Percentiles rank a stretch among this genome's conserved stretches.
Conservation (phyloP, 2,797 vertebrate genomes). For the Mus minutoides region DNA sequence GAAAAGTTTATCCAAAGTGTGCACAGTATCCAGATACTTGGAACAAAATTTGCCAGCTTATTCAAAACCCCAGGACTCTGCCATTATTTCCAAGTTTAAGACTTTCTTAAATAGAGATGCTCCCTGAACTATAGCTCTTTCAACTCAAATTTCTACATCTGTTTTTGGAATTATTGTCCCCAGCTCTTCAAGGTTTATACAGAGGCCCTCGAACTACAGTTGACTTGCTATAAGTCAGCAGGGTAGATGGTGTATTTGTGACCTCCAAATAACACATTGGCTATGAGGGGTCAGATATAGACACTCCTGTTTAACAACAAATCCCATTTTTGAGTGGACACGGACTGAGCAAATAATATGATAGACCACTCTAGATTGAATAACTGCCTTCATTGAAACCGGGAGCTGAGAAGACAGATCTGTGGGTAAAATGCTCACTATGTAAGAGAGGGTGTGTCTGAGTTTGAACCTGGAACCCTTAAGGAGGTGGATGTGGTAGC, state of each 20-base stretch:
- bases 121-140: background rate
- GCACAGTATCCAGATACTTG: background rate
- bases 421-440: background rate
- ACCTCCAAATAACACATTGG: background rate
- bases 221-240: background rate
- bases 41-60: conserved; percentile 3
- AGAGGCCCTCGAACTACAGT: background rate
- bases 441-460: too few species aligned
- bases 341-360: background rate
- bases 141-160: background rate
- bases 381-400: background rate
- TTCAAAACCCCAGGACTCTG: background rate
- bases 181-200: background rate
- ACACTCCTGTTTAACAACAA: background rate
- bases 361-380: background rate
- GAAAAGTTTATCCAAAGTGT: background rate
- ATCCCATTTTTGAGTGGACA: background rate
- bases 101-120: conserved; percentile 44
- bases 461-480: background rate
- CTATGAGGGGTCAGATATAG: background rate
- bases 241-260: background rate
- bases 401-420: background rate
- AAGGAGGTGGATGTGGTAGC: background rate
- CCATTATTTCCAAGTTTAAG: conserved; percentile 39
- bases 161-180: background rate